These are phyloP conservation scores for Ammospiza maritima DNA, from an alignment of 2,797 vertebrate genomes.

Conservation along the genomic window DNA sequence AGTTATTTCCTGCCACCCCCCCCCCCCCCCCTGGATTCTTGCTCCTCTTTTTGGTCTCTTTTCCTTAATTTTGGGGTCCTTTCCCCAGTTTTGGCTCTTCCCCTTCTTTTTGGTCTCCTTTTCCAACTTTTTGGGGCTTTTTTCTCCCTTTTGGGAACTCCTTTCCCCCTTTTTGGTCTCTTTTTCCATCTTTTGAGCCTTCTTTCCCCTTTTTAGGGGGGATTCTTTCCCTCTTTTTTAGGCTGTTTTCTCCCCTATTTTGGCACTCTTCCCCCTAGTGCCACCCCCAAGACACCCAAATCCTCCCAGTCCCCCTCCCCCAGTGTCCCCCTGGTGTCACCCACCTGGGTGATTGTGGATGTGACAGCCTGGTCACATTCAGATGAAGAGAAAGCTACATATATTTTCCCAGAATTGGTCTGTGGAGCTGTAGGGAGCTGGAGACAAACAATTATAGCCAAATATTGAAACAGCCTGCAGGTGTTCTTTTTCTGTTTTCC, in stretches of 20 bases:
- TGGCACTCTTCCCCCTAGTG: background rate
- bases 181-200: background rate
- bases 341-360: background rate
- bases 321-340: background rate
- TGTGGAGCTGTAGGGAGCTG: too few relatives aligned
- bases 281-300: rapidly evolving
- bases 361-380: too few relatives aligned
- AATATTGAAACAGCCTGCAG: too few relatives aligned
- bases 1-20: background rate
- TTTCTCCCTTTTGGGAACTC: background rate
- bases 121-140: background rate
- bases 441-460: too few relatives aligned
- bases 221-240: background rate
- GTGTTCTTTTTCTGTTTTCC: background rate
- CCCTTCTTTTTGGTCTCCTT: background rate
- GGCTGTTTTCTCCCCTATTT: background rate
- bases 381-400: too few relatives aligned
- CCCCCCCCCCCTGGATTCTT: too few relatives aligned
- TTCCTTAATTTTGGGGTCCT: background rate
- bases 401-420: too few relatives aligned
- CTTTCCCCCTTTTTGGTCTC: background rate
- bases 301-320: rapidly evolving
- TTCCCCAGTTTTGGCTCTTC: background rate
- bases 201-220: background rate
- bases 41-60: background rate